A percentile compares a stretch with the other conserved stretches of the same genome.
These are phyloP conservation scores for Tetramorium alpestre DNA, from an alignment of 1,140 invertebrate species.

Conservation along the genomic window DNA sequence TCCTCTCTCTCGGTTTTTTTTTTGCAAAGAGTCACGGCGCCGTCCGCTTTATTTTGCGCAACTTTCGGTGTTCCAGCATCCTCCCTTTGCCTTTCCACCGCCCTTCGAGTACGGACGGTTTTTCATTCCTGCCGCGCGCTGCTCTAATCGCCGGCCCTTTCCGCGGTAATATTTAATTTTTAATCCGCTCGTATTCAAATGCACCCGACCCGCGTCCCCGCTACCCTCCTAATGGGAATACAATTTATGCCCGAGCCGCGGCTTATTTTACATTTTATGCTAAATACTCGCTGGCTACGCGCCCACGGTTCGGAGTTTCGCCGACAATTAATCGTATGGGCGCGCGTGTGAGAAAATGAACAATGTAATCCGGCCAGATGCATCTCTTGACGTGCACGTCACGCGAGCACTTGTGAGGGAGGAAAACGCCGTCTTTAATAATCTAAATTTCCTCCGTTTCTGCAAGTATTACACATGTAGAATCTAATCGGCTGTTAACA, in stretches of 20 bases:
- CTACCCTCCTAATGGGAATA: conserved; percentile 81
- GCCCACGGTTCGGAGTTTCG: conserved; percentile 51
- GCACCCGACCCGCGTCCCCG: conserved; percentile 53
- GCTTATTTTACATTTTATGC: conserved; percentile 85
- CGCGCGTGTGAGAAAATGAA: conserved; percentile 58
- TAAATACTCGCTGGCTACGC: conserved; percentile 76
- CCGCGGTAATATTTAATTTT: conserved; percentile 82
- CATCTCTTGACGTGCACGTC: conserved; percentile 48
- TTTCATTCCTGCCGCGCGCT: conserved; percentile 63
- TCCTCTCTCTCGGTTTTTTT: neutral
- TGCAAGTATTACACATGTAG: neutral
- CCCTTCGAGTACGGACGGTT: conserved; percentile 53
- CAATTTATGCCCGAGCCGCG: conserved; percentile 81
- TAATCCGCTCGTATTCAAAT: conserved; percentile 82
- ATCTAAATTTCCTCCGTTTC: neutral
- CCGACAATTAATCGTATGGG: conserved; percentile 65
- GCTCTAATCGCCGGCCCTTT: conserved; percentile 79
- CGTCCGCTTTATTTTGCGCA: conserved; percentile 39
- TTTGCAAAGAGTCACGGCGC: conserved; percentile 33
- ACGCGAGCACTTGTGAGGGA: conserved; percentile 58
- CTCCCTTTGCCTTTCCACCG: conserved; percentile 43
- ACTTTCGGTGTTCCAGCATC: conserved; percentile 32
- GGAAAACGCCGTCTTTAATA: conserved; percentile 42
- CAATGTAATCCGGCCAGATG: conserved; percentile 58
- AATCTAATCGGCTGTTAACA: neutral